A percentile compares a stretch with the other conserved stretches of the same genome.
Evolutionary conservation across 2,888 invertebrate genomes (phyloP).

Genomic region (Sphinx pinastri): DNA sequence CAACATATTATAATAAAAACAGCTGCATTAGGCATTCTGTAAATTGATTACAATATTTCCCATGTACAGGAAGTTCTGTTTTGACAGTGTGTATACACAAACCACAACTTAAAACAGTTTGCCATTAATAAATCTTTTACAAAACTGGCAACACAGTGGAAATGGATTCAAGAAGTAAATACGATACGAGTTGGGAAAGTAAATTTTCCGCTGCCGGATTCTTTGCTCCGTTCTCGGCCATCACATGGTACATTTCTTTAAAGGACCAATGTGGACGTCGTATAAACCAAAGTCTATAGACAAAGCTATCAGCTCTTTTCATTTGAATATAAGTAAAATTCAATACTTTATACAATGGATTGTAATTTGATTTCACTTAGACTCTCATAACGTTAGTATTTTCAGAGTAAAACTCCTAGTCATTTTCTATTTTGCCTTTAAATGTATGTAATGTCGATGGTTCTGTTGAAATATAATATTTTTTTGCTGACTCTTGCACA

Average conservation of each 20-base stretch:
- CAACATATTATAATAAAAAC: too few species aligned
- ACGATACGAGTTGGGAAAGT: conserved; percentile 41
- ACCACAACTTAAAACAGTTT: neutral
- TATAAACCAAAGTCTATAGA: conserved; percentile 39
- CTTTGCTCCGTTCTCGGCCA: conserved; percentile 36
- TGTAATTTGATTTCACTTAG: neutral
- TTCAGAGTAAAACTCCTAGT: too few species aligned
- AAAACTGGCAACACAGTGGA: conserved; percentile 37
- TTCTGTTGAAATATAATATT: too few species aligned
- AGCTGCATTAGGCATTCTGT: too few species aligned
- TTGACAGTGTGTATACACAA: neutral
- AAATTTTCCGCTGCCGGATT: conserved; percentile 42
- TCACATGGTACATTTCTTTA: conserved; percentile 36
- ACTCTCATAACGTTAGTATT: neutral
- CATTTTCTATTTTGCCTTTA: too few species aligned
- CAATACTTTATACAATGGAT: neutral
- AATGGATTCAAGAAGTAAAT: conserved; percentile 41
- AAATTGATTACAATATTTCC: neutral
- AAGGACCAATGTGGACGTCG: conserved; percentile 29
- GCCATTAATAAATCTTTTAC: conserved; percentile 36
- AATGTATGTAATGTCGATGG: too few species aligned
- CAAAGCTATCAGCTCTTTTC: conserved; percentile 12
- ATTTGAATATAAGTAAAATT: conserved; percentile 20
- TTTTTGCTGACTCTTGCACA: too few species aligned
- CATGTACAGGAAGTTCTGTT: neutral